Base-by-base conservation (phyloP, 1,140 invertebrate genomes). In the Drosophila novamexicana region DNA sequence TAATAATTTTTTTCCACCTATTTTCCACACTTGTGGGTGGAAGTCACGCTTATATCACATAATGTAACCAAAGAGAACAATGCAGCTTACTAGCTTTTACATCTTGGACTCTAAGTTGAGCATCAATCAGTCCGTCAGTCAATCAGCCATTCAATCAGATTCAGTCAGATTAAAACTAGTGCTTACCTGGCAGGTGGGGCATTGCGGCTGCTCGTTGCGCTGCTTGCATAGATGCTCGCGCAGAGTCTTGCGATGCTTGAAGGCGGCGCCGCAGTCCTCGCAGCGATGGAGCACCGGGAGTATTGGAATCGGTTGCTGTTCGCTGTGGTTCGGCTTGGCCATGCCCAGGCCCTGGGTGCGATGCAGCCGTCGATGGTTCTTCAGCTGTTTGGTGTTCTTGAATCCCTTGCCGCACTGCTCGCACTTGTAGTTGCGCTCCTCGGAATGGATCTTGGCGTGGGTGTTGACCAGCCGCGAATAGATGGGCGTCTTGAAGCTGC, bases 381-480 rank as follows among this genome's bases (percentile, higher is more conserved):
- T 93, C 53, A 97, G 92, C 79, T 97, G 96, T 90, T 96, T 96
- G 8, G 93, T 93, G 88, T 95, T 97, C 91, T 96, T 96, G 91
- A 97, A 97, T 2, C 94, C 93, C 91, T 96, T 96, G n/a, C 94
- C 93, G 90, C 96, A 97, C 32, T 93, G 91, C 68, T 95, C 93
- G 92, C 95, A 96, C 6, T 94, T 91, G 81, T 94, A 96, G 54
- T 93, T 92, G 7, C 94, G 94, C 40, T 94, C 94, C 50, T 94
- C 93, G 16, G 94, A 93, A 92, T 97, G 96, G 42, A 95, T 96
- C 70, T 94, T 94, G 81, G 94, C 95, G 83, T 96, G 96, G 29
- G 95, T 93, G 74, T 95, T 96, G 57, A 95, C 93, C 50, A 96
- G 85, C 53, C 95, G 94, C 37, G 94, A 94, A 12, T 94, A 93